Evolutionary conservation across 2,797 vertebrate species (phyloP), one percentile per base, ranked within the genome.

Genomic region (Lepus oiostolus): DNA sequence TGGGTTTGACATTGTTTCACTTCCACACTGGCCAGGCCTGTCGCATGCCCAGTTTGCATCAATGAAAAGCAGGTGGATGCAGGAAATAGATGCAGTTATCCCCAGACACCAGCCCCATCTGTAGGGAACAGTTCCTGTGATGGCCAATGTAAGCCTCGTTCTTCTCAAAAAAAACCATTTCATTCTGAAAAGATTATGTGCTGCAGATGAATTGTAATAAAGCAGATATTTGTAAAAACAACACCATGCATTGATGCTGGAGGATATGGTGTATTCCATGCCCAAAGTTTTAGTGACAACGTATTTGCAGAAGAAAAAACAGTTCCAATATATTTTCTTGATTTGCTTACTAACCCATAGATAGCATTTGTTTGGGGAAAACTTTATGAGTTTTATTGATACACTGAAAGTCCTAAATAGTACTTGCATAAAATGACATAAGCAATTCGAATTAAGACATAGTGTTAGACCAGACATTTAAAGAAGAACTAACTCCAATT

Each of bases 201-300:
- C 3, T 52, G 58, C n/a, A 42, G 22, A 24, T 42, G 13, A 83
- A 7, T 19, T 6, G 2, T 75, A n/a, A 19, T 52, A 22, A 81
- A 22, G 10, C 17, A 13, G 35, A 10, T 26, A 28, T 60, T 82
- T 77, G 52, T 63, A n/a, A 30, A 62, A 83, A 30, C 26, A 67
- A 4, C 3, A 2, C 28, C 4, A 2, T 42, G 30, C 52, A 24
- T 4, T 30, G 2, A 12, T 28, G 10, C 5, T 76, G n/a, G 21
- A 26, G 54, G 8, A 17, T 32, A 47, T 30, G 16, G 2, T 1
- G 0, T 19, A 5, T 47, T 24, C 28, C 32, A 2, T 0, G 3
- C 26, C 72, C 22, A 38, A 17, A 77, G 32, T 58, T 60, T 70
- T 76, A 52, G 8, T 28, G 67, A 28, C 30, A 30, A 32, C 14